Conservation (phyloP, 2,888 invertebrate genomes). For the Drosophila meridiana region DNA sequence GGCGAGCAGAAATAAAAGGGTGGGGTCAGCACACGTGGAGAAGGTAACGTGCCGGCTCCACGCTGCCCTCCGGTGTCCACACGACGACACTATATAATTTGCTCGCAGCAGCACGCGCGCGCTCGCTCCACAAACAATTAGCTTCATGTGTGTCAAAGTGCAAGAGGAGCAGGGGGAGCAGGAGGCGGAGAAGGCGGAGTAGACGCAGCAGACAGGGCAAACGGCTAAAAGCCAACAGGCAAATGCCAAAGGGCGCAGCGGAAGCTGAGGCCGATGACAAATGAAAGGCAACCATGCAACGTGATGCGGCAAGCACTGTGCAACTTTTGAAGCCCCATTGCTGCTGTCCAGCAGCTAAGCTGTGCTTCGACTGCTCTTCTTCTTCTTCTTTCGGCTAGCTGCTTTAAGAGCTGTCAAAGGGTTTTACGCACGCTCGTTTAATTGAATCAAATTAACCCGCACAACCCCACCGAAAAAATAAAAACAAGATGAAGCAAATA, state of each 20-base stretch:
- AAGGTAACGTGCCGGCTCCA: constrained; percentile 33
- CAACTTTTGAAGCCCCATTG: constrained; percentile 60
- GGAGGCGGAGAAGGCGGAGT: constrained; percentile 36
- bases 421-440: constrained; percentile 61
- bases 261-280: constrained; percentile 13
- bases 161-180: constrained; percentile 24
- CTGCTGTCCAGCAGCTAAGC: constrained; percentile 2
- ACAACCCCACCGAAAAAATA: constrained; percentile 40
- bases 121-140: constrained; percentile 68
- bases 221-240: constrained; percentile 34
- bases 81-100: constrained; percentile 53
- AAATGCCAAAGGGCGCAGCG: constrained; percentile 11
- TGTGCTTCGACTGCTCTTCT: constrained; percentile 5
- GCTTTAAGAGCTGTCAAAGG: constrained; percentile 60
- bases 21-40: constrained; percentile 17
- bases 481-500: not conserved
- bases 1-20: constrained; percentile 32
- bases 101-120: constrained; percentile 55
- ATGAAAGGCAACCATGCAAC: constrained; percentile 53
- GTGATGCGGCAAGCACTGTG: constrained; percentile 71
- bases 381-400: constrained; percentile 4
- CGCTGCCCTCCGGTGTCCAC: not conserved
- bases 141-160: constrained; percentile 77
- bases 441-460: constrained; percentile 78
- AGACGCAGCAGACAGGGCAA: not conserved